Percentiles rank a stretch among this genome's conserved stretches.
These are phyloP conservation scores for Falco punctatus DNA, from an alignment of 2,113 vertebrate species.

Conservation along the genomic window DNA sequence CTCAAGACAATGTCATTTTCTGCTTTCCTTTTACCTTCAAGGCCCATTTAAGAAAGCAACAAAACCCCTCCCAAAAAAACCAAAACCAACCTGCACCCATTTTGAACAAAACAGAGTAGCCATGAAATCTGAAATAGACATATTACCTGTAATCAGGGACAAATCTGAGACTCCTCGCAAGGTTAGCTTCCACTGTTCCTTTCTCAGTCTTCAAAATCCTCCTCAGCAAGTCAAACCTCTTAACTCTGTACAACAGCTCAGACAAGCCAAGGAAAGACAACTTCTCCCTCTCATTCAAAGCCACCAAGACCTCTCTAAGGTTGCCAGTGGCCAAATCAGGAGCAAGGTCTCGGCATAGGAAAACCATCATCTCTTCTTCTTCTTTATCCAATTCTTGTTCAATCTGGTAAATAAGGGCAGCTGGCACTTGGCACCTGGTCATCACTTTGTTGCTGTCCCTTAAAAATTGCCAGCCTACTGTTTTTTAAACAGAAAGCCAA, in stretches of 20 bases:
- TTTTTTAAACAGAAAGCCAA: slow-evolving; percentile 33
- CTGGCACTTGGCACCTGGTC: slow-evolving; percentile 61
- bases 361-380: slow-evolving; percentile 75
- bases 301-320: slow-evolving; percentile 64
- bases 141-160: slow-evolving; percentile 87
- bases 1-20: neutral
- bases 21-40: neutral
- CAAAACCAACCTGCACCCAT: neutral
- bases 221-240: slow-evolving; percentile 86
- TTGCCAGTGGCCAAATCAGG: slow-evolving; percentile 7
- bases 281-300: slow-evolving; percentile 66
- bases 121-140: neutral
- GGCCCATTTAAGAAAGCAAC: neutral
- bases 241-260: slow-evolving; percentile 82
- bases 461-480: neutral
- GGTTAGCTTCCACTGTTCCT: slow-evolving; percentile 67
- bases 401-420: slow-evolving; percentile 72
- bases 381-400: slow-evolving; percentile 76
- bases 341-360: slow-evolving; percentile 74
- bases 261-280: slow-evolving; percentile 56
- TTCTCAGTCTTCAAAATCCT: slow-evolving; percentile 74
- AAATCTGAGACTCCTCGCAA: slow-evolving; percentile 34
- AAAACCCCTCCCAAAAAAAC: neutral
- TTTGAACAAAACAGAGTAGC: neutral
- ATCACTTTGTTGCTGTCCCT: slow-evolving; percentile 29